phyloP scores from a whole-genome alignment of 2,797 vertebrate species.

The Masticophis lateralis region DNA sequence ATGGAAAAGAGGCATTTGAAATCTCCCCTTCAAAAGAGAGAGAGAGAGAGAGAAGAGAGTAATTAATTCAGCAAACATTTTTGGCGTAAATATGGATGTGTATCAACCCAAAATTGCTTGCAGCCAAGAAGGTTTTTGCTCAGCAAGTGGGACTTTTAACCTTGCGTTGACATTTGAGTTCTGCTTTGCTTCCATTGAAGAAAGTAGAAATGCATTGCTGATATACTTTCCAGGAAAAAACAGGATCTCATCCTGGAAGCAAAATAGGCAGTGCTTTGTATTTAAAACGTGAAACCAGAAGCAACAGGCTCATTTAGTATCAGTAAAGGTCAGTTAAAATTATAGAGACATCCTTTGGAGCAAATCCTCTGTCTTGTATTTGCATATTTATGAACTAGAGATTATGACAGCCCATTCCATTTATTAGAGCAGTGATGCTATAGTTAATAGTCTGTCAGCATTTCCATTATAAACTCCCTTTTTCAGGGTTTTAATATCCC shows the following conservation, averaged over 20 bases:
- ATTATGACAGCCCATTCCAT: slow-evolving; percentile 79
- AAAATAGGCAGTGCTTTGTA: slow-evolving; percentile 59
- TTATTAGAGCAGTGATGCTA: slow-evolving; percentile 75
- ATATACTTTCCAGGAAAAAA: slow-evolving; percentile 3
- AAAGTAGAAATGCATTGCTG: slow-evolving; percentile 34
- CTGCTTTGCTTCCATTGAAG: slow-evolving; percentile 39
- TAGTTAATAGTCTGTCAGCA: slow-evolving; percentile 81
- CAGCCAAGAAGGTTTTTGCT: slow-evolving; percentile 62
- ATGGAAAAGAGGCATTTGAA: slow-evolving; percentile 64
- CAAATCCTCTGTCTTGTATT: slow-evolving; percentile 77
- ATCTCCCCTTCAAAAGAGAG: slow-evolving; percentile 32
- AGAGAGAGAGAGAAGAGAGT: slow-evolving; percentile 13
- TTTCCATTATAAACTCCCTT: slow-evolving; percentile 79
- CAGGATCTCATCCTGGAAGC: slow-evolving; percentile 6
- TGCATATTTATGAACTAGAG: slow-evolving; percentile 82
- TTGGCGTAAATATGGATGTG: slow-evolving; percentile 59
- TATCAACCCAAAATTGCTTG: slow-evolving; percentile 67
- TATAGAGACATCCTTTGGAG: slow-evolving; percentile 80
- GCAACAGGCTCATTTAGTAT: slow-evolving; percentile 77
- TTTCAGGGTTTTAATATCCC: slow-evolving; percentile 77
- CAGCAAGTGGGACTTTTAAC: slow-evolving; percentile 61
- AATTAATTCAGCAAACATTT: slow-evolving; percentile 75
- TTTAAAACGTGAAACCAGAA: slow-evolving; percentile 69
- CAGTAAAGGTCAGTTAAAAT: slow-evolving; percentile 81
- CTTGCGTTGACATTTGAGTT: slow-evolving; percentile 53